Percentiles rank a stretch among this genome's conserved stretches.
phyloP scores from a whole-genome alignment of 2,113 vertebrate genomes.

The Crotalus helleri region DNA sequence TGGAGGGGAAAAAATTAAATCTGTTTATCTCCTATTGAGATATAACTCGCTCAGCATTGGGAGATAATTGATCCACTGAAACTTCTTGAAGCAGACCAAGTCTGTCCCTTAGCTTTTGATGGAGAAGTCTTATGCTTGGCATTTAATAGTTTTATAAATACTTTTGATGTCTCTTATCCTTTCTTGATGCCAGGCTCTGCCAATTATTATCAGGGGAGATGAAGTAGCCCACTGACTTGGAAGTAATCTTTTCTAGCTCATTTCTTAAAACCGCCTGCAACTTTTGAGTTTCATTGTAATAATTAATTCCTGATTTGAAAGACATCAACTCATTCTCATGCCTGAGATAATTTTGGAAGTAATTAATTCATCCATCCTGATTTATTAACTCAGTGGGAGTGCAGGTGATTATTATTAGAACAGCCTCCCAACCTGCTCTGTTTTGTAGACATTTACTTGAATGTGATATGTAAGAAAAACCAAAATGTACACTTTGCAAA shows the following conservation, averaged over 20 bases:
- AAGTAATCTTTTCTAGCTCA: background rate
- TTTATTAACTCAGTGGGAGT: conserved; percentile 27
- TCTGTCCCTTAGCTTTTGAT: background rate
- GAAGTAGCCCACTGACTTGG: background rate
- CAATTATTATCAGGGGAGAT: background rate
- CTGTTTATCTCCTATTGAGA: background rate
- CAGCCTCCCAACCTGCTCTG: background rate
- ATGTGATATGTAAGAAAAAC: background rate
- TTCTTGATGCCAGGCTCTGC: background rate
- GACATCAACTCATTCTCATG: conserved; percentile 22
- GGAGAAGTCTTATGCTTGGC: background rate
- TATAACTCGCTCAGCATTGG: background rate
- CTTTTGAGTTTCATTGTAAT: conserved; percentile 13
- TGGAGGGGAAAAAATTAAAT: background rate
- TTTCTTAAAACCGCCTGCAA: background rate
- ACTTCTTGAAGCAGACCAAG: background rate
- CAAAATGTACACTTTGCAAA: background rate
- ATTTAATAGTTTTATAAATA: background rate
- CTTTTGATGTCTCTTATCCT: background rate
- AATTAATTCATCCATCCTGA: conserved; percentile 27
- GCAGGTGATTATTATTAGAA: conserved; percentile 26
- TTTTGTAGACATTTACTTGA: background rate
- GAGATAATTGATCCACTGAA: background rate
- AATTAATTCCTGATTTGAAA: conserved; percentile 31
- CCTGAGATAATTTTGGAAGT: conserved; percentile 28